Conservation (phyloP, 2,113 vertebrate genomes). For the Sylvia atricapilla region DNA sequence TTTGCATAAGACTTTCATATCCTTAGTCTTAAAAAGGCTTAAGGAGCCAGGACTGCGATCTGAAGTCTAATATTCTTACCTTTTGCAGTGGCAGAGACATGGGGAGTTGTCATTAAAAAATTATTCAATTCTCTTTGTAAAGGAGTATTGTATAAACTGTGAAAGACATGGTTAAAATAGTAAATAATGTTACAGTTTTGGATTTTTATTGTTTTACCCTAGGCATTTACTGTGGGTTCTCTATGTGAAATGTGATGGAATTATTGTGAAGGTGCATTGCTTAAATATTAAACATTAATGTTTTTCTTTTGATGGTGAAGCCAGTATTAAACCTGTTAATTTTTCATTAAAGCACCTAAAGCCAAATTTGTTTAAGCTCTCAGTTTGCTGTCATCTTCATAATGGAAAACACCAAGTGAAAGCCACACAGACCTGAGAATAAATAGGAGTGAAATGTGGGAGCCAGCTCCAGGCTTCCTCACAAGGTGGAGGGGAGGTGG, state of each 20-base stretch:
- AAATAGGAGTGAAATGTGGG: not conserved
- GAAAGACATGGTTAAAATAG: not conserved
- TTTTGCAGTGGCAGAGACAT: not conserved
- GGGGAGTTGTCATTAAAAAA: not conserved
- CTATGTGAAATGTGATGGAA: constrained; percentile 21
- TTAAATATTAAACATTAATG: constrained; percentile 56
- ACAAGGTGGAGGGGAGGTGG: not conserved
- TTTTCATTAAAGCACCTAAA: constrained; percentile 49
- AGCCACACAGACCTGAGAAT: not conserved
- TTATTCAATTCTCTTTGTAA: not conserved
- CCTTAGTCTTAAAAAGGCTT: not conserved
- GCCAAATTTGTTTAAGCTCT: constrained; percentile 52
- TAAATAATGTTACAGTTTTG: not conserved
- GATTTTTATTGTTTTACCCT: not conserved
- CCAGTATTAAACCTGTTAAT: constrained; percentile 39
- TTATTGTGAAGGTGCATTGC: constrained; percentile 32
- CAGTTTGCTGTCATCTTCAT: not conserved
- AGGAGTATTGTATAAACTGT: not conserved
- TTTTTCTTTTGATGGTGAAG: constrained; percentile 46
- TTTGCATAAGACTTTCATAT: constrained; percentile 45
- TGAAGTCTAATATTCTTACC: constrained; percentile 8
- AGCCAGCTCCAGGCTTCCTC: constrained; percentile 8
- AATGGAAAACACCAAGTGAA: not conserved
- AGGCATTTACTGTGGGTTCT: not conserved
- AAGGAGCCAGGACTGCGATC: not conserved